A percentile compares a stretch with the other conserved stretches of the same genome.
These are phyloP conservation scores for Artibeus jamaicensis DNA, from an alignment of 2,797 vertebrate genomes.

Conservation along the genomic window DNA sequence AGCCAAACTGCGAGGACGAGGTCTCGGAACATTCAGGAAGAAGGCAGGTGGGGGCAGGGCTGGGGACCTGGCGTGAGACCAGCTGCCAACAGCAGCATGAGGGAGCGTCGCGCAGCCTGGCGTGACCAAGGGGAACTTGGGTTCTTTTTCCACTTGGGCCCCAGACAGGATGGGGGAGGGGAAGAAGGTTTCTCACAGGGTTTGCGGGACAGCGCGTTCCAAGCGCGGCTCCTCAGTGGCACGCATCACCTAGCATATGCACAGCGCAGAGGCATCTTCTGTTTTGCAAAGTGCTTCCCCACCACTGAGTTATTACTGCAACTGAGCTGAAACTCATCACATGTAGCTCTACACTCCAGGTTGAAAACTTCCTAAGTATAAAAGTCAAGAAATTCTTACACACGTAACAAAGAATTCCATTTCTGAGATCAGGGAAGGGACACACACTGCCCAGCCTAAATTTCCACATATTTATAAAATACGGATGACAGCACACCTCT, in stretches of 20 bases:
- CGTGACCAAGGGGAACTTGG: not conserved
- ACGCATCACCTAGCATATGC: not conserved
- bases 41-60: not conserved
- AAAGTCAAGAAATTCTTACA: not conserved
- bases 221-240: not conserved
- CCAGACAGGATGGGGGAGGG: not conserved
- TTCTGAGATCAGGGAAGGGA: not conserved
- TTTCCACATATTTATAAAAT: not conserved
- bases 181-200: not conserved
- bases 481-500: not conserved
- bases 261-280: not conserved
- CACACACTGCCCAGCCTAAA: fast-evolving
- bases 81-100: fast-evolving
- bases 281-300: conserved; percentile 61
- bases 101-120: fast-evolving
- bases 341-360: not conserved
- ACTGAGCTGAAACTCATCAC: not conserved
- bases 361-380: not conserved
- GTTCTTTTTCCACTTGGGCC: not conserved
- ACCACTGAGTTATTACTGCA: conserved; percentile 24
- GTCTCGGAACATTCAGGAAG: not conserved
- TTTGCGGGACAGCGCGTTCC: conserved; percentile 28
- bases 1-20: not conserved
- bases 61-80: not conserved
- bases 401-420: not conserved